Conservation (phyloP, 1,140 invertebrate species). For the Brachystomella parvula region DNA sequence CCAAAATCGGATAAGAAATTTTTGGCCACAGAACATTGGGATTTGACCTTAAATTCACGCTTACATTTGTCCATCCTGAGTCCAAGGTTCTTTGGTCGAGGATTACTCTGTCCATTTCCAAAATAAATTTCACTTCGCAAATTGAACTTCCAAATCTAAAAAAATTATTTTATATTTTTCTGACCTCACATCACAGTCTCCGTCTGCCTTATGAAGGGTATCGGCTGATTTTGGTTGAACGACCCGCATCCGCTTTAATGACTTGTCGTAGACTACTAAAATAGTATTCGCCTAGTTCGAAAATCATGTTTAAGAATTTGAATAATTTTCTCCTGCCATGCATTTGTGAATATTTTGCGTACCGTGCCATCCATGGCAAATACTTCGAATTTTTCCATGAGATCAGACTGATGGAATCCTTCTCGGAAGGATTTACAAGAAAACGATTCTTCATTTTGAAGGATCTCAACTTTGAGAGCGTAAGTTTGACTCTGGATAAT, state of each 20-base stretch:
- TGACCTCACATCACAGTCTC: conserved; percentile 19
- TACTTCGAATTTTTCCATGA: no score
- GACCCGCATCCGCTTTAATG: no score
- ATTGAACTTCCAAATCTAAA: background rate
- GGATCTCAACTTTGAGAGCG: background rate
- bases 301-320: no score
- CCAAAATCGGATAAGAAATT: background rate
- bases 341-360: no score
- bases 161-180: background rate
- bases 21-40: background rate
- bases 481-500: no score
- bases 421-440: no score
- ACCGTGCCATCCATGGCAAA: no score
- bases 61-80: background rate
- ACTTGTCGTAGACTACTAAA: no score
- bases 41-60: background rate
- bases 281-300: no score
- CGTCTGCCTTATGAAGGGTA: conserved; percentile 13
- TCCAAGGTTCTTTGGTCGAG: background rate
- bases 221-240: background rate
- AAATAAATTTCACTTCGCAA: background rate
- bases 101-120: background rate
- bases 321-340: no score
- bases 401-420: no score
- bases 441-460: background rate